Evolutionary conservation across 2,797 vertebrate genomes (phyloP).

Genomic region (Graptemys geographica): DNA sequence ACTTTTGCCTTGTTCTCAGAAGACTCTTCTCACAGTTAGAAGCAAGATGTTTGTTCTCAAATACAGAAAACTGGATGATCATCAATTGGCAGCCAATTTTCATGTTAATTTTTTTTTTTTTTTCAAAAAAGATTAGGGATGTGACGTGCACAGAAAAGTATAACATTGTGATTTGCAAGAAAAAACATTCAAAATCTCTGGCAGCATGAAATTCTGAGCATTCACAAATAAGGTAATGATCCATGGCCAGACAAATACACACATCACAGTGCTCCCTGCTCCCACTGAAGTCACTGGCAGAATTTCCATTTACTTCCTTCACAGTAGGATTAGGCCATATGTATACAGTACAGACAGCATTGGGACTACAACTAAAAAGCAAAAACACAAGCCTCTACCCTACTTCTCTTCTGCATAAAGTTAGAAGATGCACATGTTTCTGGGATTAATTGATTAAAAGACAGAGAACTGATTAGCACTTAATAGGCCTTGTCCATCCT

Average conservation of each 20-base stretch:
- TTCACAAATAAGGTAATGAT: background rate
- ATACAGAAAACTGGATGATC: background rate
- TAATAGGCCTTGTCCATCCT: background rate
- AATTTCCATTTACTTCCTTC: background rate
- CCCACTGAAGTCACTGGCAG: background rate
- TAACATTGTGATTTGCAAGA: background rate
- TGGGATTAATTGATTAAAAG: background rate
- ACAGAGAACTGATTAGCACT: background rate
- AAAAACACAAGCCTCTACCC: background rate
- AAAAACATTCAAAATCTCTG: background rate
- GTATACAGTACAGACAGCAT: too few species aligned
- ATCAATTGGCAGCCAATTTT: background rate
- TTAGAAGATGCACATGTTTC: background rate
- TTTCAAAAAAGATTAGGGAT: background rate
- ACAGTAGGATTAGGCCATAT: background rate
- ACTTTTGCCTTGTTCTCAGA: background rate
- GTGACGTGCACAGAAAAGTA: background rate
- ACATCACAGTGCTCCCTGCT: background rate
- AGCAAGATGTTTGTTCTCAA: background rate
- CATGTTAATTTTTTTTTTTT: background rate
- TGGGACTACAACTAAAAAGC: too few species aligned
- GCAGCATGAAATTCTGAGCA: background rate
- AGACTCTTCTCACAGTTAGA: background rate
- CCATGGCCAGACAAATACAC: background rate
- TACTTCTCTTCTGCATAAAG: background rate